Evolutionary conservation across 2,113 vertebrate species (phyloP).

Genomic region (Ranitomeya variabilis): DNA sequence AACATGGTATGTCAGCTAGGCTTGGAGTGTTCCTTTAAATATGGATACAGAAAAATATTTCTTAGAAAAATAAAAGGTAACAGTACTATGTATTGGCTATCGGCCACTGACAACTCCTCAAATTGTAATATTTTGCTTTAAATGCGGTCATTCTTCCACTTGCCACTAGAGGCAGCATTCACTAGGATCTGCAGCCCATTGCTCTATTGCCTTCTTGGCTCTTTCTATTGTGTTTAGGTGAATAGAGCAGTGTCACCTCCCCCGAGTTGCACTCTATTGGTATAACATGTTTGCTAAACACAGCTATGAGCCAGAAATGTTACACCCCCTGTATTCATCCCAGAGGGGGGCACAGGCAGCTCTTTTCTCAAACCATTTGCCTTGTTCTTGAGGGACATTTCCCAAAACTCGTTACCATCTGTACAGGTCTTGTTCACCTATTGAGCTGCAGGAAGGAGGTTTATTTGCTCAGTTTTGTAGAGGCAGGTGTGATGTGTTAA

Average conservation of each 20-base stretch:
- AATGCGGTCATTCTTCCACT: background rate
- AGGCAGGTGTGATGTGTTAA: slow-evolving; percentile 35
- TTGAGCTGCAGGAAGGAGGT: slow-evolving; percentile 20
- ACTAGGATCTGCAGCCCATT: background rate
- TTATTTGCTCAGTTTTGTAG: slow-evolving; percentile 43
- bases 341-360: background rate
- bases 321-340: background rate
- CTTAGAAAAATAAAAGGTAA: too few species aligned
- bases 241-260: background rate
- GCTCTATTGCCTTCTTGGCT: background rate
- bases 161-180: background rate
- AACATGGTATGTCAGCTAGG: too few species aligned
- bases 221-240: background rate
- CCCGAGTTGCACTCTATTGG: background rate
- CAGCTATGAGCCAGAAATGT: background rate
- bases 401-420: slow-evolving; percentile 42
- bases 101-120: too few species aligned
- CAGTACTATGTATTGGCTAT: too few species aligned
- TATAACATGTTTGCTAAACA: slow-evolving; percentile 23
- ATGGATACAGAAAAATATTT: background rate
- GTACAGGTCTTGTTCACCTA: background rate
- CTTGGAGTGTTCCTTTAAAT: too few species aligned
- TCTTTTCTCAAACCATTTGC: slow-evolving; percentile 16
- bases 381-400: background rate
- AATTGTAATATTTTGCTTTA: too few species aligned